Evolutionary conservation across 1,140 invertebrate genomes (phyloP), one percentile per base, ranked within the genome.

Genomic region (Euwallacea fornicatus): DNA sequence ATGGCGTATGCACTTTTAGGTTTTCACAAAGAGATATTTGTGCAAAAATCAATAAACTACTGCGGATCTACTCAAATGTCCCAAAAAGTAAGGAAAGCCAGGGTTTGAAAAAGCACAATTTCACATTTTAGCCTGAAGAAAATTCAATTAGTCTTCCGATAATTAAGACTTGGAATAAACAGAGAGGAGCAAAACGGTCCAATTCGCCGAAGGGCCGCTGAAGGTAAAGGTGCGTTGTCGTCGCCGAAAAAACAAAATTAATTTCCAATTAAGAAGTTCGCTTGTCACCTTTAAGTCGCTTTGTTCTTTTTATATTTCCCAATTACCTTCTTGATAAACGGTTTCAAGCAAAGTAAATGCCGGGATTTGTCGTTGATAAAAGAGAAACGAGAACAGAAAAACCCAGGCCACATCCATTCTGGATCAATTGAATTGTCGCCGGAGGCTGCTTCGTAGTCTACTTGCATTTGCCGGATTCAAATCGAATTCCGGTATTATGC

Each of bases 401-500:
- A 41, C 41, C 11, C 21, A 62, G 15, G 60, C 60, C 10, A 33
- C 41, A 62, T 62, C 42, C 9, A 44, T 44, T 43, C 60, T 7
- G 41, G 43, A 62, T 46, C 60, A n/a, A 62, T 62, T 62, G 60
- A 62, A 62, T 62, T 62, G 11, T 62, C 60, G 60, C 58, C 13
- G 16, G 9, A 11, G 58, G 58, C 60, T 42, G 11, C 16, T 62
- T 62, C 60, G 11, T 44, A 62, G 41, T 62, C 60, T 44, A 46
- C 60, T 62, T 62, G 60, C 60, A 62, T 62, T 21, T 43, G 15
- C n/a, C 9, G 60, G 42, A 62, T 62, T 62, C 60, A 62, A 62
- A 62, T 62, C 60, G 60, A 62, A 62, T 62, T 62, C 46, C 60
- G 46, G 46, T 62, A 44, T 62, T 62, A 62, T 62, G 60, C 60